These are phyloP conservation scores for Pectinophora gossypiella DNA, from an alignment of 1,140 invertebrate genomes.

Conservation along the genomic window DNA sequence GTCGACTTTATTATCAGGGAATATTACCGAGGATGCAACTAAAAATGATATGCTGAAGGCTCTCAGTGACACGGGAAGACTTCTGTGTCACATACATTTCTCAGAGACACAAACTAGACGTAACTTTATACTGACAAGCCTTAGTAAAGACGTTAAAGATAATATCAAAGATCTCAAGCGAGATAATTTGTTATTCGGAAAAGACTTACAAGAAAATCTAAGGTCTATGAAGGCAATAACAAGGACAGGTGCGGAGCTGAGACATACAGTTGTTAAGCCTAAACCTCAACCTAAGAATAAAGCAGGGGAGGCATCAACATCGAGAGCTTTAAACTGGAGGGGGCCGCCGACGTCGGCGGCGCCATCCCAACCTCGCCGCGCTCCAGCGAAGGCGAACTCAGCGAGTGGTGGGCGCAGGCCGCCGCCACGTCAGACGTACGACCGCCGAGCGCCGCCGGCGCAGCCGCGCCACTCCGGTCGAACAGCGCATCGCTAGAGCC, in stretches of 20 bases:
- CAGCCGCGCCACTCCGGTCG: no score
- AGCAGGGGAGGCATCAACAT: no score
- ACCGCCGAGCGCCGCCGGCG: no score
- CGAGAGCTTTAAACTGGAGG: constrained; percentile 4
- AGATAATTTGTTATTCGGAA: neutral
- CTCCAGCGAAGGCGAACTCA: no score
- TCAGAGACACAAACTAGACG: neutral
- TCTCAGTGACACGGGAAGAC: neutral
- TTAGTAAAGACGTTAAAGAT: no score
- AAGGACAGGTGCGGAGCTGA: neutral
- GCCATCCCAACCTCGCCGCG: no score
- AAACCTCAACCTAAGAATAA: neutral
- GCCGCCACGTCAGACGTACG: no score
- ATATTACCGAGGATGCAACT: neutral
- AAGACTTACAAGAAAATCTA: constrained; percentile 1
- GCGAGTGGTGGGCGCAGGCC: no score
- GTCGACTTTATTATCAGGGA: neutral
- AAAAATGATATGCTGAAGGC: neutral
- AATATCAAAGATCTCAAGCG: neutral
- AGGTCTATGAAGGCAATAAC: constrained; percentile 1
- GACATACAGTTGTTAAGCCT: neutral
- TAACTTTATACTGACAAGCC: neutral
- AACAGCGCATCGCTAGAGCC: no score
- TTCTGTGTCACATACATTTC: constrained; percentile 2
- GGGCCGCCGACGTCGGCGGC: neutral